Base-by-base conservation (phyloP, 2,113 vertebrate species). In the Scomber japonicus region DNA sequence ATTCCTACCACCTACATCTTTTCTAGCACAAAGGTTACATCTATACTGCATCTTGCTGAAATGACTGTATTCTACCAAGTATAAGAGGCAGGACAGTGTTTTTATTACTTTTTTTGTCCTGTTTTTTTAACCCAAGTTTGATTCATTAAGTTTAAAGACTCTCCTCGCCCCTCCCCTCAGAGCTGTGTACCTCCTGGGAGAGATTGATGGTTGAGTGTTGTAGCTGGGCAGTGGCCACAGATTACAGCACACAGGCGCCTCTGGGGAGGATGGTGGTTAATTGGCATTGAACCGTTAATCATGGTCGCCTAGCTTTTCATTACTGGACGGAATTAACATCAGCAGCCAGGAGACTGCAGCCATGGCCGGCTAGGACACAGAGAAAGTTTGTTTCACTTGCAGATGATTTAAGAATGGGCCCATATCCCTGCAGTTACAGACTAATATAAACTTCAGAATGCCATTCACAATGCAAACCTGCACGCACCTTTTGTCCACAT, bases 211-310 rank as follows among this genome's bases (percentile, higher is more conserved):
- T 80, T 63, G 67, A 83, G 71, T 78, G 59, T 84, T 85, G 88
- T 81, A 60, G 84, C 59, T 27, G 50, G 83, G 75, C 83, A 80
- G 60, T 30, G 82, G 77, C 78, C 69, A 80, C 89, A 87, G 86
- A 93, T 88, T 89, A 85, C 67, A 75, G 82, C 78, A 62, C 59
- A 67, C 79, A 54, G 76, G 19, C 60, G 53, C 82, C 90, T 86
- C 82, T 40, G 50, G 89, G 87, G 83, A 86, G 75, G 65, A 81
- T 71, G 65, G 78, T 24, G 69, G 91, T 94, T 94, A 93, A 94
- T 93, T 93, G 91, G 80, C 85, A 88, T 82, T 89, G 89, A 90
- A 90, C 91, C 61, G 82, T 94, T 93, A 92, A 93, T 92, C 88
- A 87, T 68, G 82, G 75, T 80, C 63, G 64, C 63, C 72, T 31